A percentile compares a stretch with the other conserved stretches of the same genome.
Conservation (phyloP, 2,113 vertebrate species). For the Limnothrissa miodon region DNA sequence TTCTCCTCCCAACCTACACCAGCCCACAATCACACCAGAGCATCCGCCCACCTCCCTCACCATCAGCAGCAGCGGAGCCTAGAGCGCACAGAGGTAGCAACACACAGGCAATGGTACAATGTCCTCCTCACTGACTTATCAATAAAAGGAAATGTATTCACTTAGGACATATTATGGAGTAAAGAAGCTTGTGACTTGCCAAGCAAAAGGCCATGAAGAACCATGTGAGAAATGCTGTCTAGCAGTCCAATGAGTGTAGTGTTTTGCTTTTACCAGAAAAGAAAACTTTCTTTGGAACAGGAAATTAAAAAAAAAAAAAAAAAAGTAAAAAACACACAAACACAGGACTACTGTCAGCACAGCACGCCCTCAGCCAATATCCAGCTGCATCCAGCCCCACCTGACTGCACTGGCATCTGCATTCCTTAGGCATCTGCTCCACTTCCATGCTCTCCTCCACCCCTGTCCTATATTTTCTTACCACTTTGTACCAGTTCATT, state of each 20-base stretch:
- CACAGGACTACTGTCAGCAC: not conserved
- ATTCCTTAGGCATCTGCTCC: not conserved
- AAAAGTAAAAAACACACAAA: not conserved
- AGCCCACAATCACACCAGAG: not conserved
- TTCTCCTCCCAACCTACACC: not conserved
- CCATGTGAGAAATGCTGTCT: not conserved
- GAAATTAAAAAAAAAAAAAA: not conserved
- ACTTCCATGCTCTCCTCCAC: not conserved
- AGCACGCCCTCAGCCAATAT: not conserved
- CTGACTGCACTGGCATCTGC: constrained; percentile 24
- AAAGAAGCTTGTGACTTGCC: not conserved
- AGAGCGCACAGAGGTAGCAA: not conserved
- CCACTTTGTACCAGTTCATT: not conserved
- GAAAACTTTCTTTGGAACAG: not conserved
- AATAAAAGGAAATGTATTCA: not conserved
- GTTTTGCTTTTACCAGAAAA: not conserved
- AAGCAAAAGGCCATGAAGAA: not conserved
- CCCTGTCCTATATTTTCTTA: not conserved
- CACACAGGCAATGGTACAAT: not conserved
- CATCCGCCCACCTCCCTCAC: not conserved
- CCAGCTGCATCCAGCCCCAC: constrained; percentile 16
- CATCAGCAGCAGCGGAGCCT: not conserved
- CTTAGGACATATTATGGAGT: not conserved
- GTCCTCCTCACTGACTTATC: not conserved
- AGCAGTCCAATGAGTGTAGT: not conserved